Conservation (phyloP, 2,888 invertebrate species). For the Chrysopilus asiliformis region DNA sequence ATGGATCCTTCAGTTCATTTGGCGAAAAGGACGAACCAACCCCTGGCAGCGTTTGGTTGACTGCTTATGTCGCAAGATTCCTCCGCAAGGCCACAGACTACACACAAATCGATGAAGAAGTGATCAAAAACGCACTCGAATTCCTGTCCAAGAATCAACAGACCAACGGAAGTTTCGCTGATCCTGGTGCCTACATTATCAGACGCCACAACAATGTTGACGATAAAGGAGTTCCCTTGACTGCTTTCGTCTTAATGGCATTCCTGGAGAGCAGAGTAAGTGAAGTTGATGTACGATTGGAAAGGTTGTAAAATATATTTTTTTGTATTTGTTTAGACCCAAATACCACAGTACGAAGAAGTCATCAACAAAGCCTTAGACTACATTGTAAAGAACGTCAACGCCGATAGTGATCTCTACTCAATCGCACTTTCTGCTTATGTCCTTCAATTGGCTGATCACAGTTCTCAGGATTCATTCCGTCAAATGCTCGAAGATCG, state of each 20-base stretch:
- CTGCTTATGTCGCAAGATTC: slow-evolving; percentile 69
- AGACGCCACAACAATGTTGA: neutral
- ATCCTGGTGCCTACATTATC: slow-evolving; percentile 43
- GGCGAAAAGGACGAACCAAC: slow-evolving; percentile 56
- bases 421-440: slow-evolving; percentile 62
- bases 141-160: slow-evolving; percentile 57
- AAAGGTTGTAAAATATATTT: no score
- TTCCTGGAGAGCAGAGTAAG: slow-evolving; percentile 52
- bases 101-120: slow-evolving; percentile 54
- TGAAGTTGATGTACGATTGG: no score
- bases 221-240: slow-evolving; percentile 56
- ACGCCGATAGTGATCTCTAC: slow-evolving; percentile 52
- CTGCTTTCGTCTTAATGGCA: slow-evolving; percentile 63
- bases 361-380: slow-evolving; percentile 63
- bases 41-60: slow-evolving; percentile 62
- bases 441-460: slow-evolving; percentile 60
- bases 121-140: slow-evolving; percentile 51
- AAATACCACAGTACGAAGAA: slow-evolving; percentile 41
- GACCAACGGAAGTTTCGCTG: slow-evolving; percentile 64
- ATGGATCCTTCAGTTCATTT: no score
- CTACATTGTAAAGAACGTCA: slow-evolving; percentile 54
- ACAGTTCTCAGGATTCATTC: slow-evolving; percentile 52
- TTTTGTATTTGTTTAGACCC: slow-evolving; percentile 1
- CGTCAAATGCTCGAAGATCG: slow-evolving; percentile 44
- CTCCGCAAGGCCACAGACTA: slow-evolving; percentile 58